These are phyloP conservation scores for Anthrax anthrax DNA, from an alignment of 2,888 invertebrate genomes.

Conservation along the genomic window DNA sequence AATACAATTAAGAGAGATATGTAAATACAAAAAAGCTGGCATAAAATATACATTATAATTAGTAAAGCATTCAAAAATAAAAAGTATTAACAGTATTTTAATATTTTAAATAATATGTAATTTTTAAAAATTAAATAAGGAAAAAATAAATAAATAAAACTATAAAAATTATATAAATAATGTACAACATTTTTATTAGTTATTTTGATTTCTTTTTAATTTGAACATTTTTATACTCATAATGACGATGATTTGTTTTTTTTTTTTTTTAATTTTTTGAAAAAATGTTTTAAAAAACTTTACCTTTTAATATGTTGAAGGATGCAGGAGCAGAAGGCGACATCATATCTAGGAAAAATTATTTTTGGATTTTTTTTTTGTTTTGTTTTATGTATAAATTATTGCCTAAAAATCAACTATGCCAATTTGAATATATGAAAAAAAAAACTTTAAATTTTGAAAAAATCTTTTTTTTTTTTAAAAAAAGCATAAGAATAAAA, in stretches of 20 bases:
- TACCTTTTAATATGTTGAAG: conserved; percentile 81
- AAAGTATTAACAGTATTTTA: too few relatives aligned
- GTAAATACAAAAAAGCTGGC: not conserved
- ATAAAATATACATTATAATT: too few relatives aligned
- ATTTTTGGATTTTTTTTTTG: too few relatives aligned
- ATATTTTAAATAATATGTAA: too few relatives aligned
- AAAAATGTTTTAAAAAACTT: too few relatives aligned
- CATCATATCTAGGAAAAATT: conserved; percentile 38
- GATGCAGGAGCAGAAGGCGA: conserved; percentile 68
- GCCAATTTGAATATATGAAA: conserved; percentile 7
- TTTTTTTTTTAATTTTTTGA: too few relatives aligned
- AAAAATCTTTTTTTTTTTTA: conserved; percentile 12
- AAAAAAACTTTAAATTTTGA: conserved; percentile 6
- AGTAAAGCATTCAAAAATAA: too few relatives aligned
- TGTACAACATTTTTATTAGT: not conserved
- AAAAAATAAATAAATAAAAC: not conserved
- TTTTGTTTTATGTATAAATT: conserved; percentile 8
- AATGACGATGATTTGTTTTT: too few relatives aligned
- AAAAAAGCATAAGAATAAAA: conserved; percentile 4
- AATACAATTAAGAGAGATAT: too few relatives aligned
- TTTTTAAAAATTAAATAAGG: not conserved
- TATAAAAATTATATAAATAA: not conserved
- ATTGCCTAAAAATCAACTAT: conserved; percentile 10
- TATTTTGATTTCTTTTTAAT: too few relatives aligned
- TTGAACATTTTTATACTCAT: too few relatives aligned